Base-by-base conservation (phyloP, 2,797 vertebrate species). In the Podargus strigoides region DNA sequence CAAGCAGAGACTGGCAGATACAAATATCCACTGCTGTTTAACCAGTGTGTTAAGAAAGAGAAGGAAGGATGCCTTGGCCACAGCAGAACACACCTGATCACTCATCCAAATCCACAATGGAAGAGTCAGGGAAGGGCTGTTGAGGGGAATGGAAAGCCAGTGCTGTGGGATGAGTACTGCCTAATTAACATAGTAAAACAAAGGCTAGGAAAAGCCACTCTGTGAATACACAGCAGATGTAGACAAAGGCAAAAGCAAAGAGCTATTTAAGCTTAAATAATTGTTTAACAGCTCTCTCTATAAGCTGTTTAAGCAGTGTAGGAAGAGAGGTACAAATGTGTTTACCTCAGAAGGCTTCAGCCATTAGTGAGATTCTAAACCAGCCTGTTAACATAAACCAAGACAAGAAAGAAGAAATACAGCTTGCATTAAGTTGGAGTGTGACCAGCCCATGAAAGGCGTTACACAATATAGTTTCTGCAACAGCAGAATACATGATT, bases 391-490 rank as follows among this genome's bases (percentile, higher is more conserved):
- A 73, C 5, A 79, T 36, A 78, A 81, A 75, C 2, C 14, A n/a
- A 92, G 87, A 76, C 90, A 94, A 89, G 84, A 82, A 80, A 41
- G 36, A 60, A 56, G n/a, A 84, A 78, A 60, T 70, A 87, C 52
- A 69, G 17, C 49, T 52, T 53, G 34, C 13, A 34, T 78, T 74
- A 63, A 74, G n/a, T 11, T 80, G 26, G 12, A 77, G 5, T 21
- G 14, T 44, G 50, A 95, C 36, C 36, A 76, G 55, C 9, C 70
- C 47, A 56, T 5, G 19, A 63, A 87, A 85, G 8, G 17, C 7
- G 69, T 87, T 86, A 42, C 34, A 52, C 47, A 85, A 55, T 44
- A 52, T 4, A 2, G 1, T 42, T 76, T 69, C 70, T 79, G 80
- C 67, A 93, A 78, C 9, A 78, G 72, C 46, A 69, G 47, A 89